A percentile compares a stretch with the other conserved stretches of the same genome.
These are phyloP conservation scores for Ceryle rudis DNA, from an alignment of 2,797 vertebrate species.

Conservation along the genomic window DNA sequence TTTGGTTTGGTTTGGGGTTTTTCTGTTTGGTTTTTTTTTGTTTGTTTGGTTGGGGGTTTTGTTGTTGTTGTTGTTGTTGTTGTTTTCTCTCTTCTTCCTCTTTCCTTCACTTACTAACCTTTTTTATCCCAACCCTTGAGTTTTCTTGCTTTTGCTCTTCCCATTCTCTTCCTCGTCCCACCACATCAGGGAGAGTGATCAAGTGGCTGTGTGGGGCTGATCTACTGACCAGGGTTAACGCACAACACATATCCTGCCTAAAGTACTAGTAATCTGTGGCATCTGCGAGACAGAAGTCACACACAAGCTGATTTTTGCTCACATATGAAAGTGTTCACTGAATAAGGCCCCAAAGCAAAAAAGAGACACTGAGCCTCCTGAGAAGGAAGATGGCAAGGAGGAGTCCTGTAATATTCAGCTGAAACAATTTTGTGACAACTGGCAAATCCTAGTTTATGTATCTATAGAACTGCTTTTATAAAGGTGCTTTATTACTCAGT, in stretches of 20 bases:
- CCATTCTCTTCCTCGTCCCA: not conserved
- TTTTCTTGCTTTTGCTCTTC: not conserved
- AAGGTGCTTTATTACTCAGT: not conserved
- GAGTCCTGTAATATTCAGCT: not conserved
- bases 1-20: too few species aligned
- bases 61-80: not conserved
- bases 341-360: not conserved
- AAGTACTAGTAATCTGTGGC: not conserved
- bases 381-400: not conserved
- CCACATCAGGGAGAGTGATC: accelerated
- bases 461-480: not conserved
- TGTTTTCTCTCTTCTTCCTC: not conserved
- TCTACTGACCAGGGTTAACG: not conserved
- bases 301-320: not conserved
- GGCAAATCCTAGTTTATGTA: not conserved
- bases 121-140: not conserved
- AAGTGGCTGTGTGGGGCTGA: not conserved
- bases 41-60: too few species aligned
- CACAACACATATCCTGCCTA: not conserved
- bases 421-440: not conserved
- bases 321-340: not conserved
- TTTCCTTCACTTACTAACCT: not conserved
- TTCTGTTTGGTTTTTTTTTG: too few species aligned
- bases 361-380: not conserved
- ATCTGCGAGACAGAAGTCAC: not conserved